Percentiles rank a stretch among this genome's conserved stretches.
Conservation (phyloP, 2,888 invertebrate genomes). For the Lampropteryx suffumata region DNA sequence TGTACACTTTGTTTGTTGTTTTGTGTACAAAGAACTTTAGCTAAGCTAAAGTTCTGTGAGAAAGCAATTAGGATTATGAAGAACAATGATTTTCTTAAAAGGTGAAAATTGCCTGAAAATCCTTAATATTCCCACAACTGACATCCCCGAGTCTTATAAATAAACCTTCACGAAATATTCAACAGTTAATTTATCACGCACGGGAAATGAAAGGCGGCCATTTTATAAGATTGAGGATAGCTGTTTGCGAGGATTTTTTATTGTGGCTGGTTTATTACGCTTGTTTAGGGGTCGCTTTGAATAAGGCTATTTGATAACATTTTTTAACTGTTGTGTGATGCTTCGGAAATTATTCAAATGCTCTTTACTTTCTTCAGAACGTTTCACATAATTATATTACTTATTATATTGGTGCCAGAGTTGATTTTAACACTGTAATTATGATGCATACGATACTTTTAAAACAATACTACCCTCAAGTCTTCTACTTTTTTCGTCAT, state of each 20-base stretch:
- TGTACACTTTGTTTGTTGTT: too few relatives aligned
- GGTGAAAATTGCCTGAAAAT: neutral
- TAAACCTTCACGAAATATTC: slow-evolving; percentile 9
- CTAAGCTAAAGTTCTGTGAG: too few relatives aligned
- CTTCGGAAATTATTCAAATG: neutral
- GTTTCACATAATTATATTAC: too few relatives aligned
- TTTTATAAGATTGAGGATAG: slow-evolving; percentile 33
- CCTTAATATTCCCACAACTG: neutral
- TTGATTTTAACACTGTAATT: too few relatives aligned
- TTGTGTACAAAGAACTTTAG: too few relatives aligned
- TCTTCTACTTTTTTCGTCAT: too few relatives aligned
- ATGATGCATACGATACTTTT: too few relatives aligned
- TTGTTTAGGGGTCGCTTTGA: slow-evolving; percentile 18
- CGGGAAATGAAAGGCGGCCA: slow-evolving; percentile 31
- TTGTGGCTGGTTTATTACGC: slow-evolving; percentile 26
- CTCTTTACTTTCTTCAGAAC: too few relatives aligned
- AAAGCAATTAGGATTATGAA: too few relatives aligned
- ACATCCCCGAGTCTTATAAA: neutral
- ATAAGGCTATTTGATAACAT: slow-evolving; percentile 1
- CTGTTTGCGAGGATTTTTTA: slow-evolving; percentile 24
- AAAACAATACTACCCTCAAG: too few relatives aligned
- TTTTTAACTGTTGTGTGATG: neutral
- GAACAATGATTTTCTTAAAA: neutral
- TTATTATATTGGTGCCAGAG: too few relatives aligned
- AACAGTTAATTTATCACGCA: slow-evolving; percentile 32